Evolutionary conservation across 1,140 invertebrate genomes (phyloP).

Genomic region (Zaprionus camerounensis): DNA sequence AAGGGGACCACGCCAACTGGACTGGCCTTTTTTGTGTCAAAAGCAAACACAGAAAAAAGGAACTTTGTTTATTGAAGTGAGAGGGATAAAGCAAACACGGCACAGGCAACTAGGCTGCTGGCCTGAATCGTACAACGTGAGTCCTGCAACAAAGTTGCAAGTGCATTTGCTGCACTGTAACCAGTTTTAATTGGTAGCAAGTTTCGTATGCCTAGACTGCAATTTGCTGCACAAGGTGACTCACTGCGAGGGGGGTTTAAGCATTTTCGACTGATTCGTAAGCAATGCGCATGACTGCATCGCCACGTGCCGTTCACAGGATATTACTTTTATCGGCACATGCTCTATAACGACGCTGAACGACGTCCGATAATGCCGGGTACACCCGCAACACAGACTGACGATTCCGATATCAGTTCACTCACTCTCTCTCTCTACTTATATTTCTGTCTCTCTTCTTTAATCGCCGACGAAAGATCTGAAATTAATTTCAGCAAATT

Average conservation of each 20-base stretch:
- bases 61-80: conserved; percentile 59
- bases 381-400: conserved; percentile 11
- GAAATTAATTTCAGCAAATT: conserved; percentile 78
- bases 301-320: conserved; percentile 72
- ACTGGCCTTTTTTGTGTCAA: conserved; percentile 37
- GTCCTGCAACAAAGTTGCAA: neutral
- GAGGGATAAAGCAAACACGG: conserved; percentile 26
- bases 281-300: conserved; percentile 44
- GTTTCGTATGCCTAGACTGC: neutral
- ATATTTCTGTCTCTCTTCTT: conserved; percentile 2
- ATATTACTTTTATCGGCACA: conserved; percentile 79
- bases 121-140: neutral
- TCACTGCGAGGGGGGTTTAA: conserved; percentile 13
- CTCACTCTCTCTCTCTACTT: neutral
- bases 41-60: conserved; percentile 7
- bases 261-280: neutral
- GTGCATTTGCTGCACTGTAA: conserved; percentile 23
- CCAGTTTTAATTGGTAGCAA: conserved; percentile 27
- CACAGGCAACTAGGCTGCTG: neutral
- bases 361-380: conserved; percentile 52
- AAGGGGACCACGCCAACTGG: neutral
- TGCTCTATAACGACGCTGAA: conserved; percentile 49
- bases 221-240: neutral
- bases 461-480: conserved; percentile 57
- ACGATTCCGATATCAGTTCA: conserved; percentile 10